A percentile compares a stretch with the other conserved stretches of the same genome.
phyloP scores from a whole-genome alignment of 2,797 vertebrate genomes.

The Neomorphus geoffroyi region DNA sequence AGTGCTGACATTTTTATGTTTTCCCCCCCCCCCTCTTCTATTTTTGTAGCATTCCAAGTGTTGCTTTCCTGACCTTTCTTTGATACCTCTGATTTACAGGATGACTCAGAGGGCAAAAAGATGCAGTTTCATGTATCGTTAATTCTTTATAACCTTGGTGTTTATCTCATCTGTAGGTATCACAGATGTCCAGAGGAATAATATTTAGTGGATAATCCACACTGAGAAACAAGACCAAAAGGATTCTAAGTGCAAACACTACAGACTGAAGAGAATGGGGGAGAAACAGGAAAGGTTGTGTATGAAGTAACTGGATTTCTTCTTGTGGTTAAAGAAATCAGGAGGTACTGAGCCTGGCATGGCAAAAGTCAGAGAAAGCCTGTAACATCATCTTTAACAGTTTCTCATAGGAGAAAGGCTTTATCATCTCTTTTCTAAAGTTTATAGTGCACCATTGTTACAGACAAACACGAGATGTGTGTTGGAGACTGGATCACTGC shows the following conservation, averaged over 20 bases:
- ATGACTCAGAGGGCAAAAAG: neutral
- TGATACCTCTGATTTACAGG: neutral
- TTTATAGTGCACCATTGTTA: too few species aligned
- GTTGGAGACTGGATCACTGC: too few species aligned
- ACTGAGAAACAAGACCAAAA: neutral
- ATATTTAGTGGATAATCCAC: neutral
- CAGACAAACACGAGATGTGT: too few species aligned
- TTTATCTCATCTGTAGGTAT: neutral
- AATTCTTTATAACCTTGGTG: neutral
- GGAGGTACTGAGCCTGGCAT: neutral
- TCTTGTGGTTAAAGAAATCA: neutral
- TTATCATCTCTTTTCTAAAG: too few species aligned
- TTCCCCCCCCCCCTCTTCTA: neutral
- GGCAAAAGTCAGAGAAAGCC: neutral
- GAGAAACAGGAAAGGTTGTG: neutral
- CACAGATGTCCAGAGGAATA: neutral
- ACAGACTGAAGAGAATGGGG: neutral
- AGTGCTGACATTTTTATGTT: neutral
- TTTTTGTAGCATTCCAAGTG: neutral
- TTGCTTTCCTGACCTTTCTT: neutral
- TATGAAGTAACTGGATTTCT: neutral
- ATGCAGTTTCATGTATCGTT: conserved; percentile 5
- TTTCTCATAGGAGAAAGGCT: neutral
- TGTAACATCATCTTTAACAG: neutral
- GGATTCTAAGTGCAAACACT: neutral